phyloP scores from a whole-genome alignment of 2,888 invertebrate species.

The Parnassius apollo region DNA sequence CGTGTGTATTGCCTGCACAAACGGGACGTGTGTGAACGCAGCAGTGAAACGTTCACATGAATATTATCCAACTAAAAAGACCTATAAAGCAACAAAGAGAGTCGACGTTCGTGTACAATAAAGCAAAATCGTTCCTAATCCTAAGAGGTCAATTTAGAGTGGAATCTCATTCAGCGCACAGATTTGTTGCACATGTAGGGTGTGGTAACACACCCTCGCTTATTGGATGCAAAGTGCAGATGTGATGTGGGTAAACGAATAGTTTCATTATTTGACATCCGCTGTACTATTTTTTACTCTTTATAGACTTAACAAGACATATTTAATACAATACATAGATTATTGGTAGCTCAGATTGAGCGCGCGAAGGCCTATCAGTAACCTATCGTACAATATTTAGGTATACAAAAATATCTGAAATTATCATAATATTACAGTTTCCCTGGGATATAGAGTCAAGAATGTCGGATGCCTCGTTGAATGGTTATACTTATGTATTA shows the following conservation, averaged over 20 bases:
- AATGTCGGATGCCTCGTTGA: too few species aligned
- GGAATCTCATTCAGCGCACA: conserved; percentile 43
- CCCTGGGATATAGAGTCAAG: too few species aligned
- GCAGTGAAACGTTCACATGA: conserved; percentile 60
- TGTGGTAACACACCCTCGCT: conserved; percentile 56
- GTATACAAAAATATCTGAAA: too few species aligned
- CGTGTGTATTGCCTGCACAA: conserved; percentile 23
- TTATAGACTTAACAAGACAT: background rate
- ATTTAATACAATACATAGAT: too few species aligned
- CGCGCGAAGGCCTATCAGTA: too few species aligned
- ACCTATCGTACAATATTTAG: too few species aligned
- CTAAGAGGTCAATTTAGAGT: conserved; percentile 41
- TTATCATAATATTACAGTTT: too few species aligned
- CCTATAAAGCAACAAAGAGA: conserved; percentile 41
- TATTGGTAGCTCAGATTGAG: too few species aligned
- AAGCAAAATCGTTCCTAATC: conserved; percentile 34
- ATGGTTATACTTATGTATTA: too few species aligned
- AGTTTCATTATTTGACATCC: conserved; percentile 8
- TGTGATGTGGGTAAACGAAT: conserved; percentile 33
- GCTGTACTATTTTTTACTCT: conserved; percentile 1
- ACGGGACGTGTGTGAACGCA: conserved; percentile 57
- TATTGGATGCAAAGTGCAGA: conserved; percentile 51
- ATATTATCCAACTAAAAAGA: conserved; percentile 36
- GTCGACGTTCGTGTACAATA: conserved; percentile 29
- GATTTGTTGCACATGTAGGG: conserved; percentile 55